phyloP scores from a whole-genome alignment of 2,888 invertebrate genomes.

The Sphaeridia pumilis region DNA sequence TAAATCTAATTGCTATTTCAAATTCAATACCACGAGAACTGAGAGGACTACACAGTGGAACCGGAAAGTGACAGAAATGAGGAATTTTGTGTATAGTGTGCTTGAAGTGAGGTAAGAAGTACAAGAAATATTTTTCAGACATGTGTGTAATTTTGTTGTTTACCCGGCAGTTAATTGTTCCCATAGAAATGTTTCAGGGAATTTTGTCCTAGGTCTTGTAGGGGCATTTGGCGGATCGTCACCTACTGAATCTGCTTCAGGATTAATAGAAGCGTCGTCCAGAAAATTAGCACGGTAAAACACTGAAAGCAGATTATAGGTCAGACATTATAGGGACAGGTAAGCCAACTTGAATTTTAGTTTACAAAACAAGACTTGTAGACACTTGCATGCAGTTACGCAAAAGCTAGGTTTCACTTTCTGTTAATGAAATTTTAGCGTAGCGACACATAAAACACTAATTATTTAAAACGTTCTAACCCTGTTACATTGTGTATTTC shows the following conservation, averaged over 20 bases:
- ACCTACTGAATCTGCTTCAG: constrained; percentile 33
- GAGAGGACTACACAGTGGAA: neutral
- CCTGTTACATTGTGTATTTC: constrained; percentile 15
- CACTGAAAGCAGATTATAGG: constrained; percentile 38
- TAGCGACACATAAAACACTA: too few relatives aligned
- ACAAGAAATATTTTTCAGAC: neutral
- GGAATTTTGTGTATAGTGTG: neutral
- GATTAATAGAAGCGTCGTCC: constrained; percentile 36
- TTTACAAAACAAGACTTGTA: too few relatives aligned
- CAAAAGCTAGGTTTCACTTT: too few relatives aligned
- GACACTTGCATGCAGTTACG: too few relatives aligned
- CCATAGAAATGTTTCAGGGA: constrained; percentile 64
- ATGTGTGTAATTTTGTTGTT: constrained; percentile 21
- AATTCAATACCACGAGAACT: neutral
- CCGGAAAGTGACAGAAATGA: too few relatives aligned
- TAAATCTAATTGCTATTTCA: too few relatives aligned
- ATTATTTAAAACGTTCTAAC: too few relatives aligned
- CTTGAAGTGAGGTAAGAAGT: neutral
- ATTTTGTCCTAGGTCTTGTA: constrained; percentile 48
- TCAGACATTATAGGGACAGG: neutral
- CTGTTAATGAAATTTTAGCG: too few relatives aligned
- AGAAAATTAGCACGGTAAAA: constrained; percentile 45
- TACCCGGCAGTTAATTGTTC: constrained; percentile 51
- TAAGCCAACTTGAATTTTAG: neutral
- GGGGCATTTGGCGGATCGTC: constrained; percentile 22